Base-by-base conservation (phyloP, 2,113 vertebrate genomes). In the Dicentrarchus labrax region DNA sequence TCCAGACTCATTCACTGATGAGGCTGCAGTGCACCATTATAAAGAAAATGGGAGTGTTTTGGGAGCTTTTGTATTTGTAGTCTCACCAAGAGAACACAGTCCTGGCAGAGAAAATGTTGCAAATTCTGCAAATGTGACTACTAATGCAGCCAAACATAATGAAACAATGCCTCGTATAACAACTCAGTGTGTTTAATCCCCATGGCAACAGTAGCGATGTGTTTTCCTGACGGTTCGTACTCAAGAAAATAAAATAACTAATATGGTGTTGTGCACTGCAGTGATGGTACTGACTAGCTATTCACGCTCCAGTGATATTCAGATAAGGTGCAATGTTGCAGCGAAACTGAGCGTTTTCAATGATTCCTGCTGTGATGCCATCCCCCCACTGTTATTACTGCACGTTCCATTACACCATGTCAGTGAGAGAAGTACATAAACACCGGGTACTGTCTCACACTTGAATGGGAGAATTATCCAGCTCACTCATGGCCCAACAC, bases 321-420 rank as follows among this genome's bases (percentile, higher is more conserved):
- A 72, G 81, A 91, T 89, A 70, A 90, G 83, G 86, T 80, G 66
- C 67, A 72, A 74, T 53, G 65, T 86, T 82, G 82, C 73, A 53
- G 79, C 62, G 71, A 80, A 92, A 89, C 78, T 60, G 61, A 87
- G 72, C 76, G 17, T 92, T 93, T 94, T 90, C 90, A 92, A 83
- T 82, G 83, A 75, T 68, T 88, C 93, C 90, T 45, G 78, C 91
- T 89, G 93, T 39, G 91, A 90, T 74, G 78, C 83, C 86, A 69
- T 80, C 80, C 85, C 92, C 86, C 89, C 92, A 92, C 94, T 93
- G 90, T 93, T 90, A 94, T 96, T 95, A 94, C 88, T 48, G 75
- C 64, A 72, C 60, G 84, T 92, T 94, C 91, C 90, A 93, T 93
- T 91, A 89, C 86, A 88, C 77, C 75, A 68, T 81, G 91, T 89